These are phyloP conservation scores for Halichondria panicea DNA, from an alignment of 37 sponge, comb jelly and placozoan genomes.

Conservation along the genomic window DNA sequence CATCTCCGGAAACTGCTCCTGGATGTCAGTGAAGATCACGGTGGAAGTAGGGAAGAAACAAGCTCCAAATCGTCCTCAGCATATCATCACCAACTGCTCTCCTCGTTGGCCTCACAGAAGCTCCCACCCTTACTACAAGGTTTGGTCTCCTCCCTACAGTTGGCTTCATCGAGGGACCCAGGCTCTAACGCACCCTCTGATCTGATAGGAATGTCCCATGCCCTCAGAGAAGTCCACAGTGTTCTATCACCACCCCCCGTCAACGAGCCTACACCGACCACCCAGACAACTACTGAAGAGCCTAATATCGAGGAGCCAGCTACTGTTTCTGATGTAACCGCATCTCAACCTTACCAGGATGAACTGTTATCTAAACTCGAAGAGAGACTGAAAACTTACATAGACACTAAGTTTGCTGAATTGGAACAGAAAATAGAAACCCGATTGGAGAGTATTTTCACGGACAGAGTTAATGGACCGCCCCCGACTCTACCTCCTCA, in stretches of 20 bases:
- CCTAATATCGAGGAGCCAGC: neutral
- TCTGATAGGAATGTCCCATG: too few relatives aligned
- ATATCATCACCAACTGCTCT: neutral
- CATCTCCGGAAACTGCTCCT: neutral
- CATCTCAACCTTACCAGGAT: neutral
- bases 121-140: conserved; percentile 6
- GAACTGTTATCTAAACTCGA: conserved; percentile 6
- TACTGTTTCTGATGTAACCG: conserved; percentile 12
- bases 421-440: conserved; percentile 16
- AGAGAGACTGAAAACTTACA: conserved; percentile 16
- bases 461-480: too few relatives aligned
- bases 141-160: conserved; percentile 8
- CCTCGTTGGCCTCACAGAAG: conserved; percentile 4
- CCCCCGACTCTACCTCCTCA: too few relatives aligned
- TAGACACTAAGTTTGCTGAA: conserved; percentile 35
- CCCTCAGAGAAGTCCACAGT: too few relatives aligned
- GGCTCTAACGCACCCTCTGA: too few relatives aligned
- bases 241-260: neutral
- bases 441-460: too few relatives aligned
- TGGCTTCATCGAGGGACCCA: neutral
- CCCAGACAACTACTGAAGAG: neutral
- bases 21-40: neutral
- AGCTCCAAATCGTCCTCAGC: neutral
- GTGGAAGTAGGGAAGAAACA: neutral
- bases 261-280: neutral